Evolutionary conservation across 2,888 invertebrate genomes (phyloP).

Genomic region (Mythimna loreyi): DNA sequence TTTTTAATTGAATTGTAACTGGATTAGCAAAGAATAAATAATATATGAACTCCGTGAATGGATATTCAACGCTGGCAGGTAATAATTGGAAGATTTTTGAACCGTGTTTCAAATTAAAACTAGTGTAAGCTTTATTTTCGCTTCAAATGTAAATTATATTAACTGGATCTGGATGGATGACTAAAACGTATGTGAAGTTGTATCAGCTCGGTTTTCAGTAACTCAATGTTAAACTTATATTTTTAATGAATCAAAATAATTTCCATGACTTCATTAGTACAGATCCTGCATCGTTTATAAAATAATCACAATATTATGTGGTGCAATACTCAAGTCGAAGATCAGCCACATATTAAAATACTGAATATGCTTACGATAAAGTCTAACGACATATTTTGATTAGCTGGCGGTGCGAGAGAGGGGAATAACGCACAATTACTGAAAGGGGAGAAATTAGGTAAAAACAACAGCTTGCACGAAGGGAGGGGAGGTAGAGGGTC

Average conservation of each 20-base stretch:
- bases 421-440: too few species aligned
- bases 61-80: constrained; percentile 11
- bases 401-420: too few species aligned
- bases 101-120: constrained; percentile 3
- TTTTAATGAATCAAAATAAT: background rate
- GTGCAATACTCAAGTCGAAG: background rate
- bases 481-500: too few species aligned
- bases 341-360: too few species aligned
- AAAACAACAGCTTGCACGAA: too few species aligned
- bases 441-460: too few species aligned
- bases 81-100: constrained; percentile 22
- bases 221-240: background rate
- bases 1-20: constrained; percentile 14
- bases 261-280: background rate
- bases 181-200: background rate
- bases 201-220: background rate
- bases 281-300: background rate
- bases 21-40: constrained; percentile 29
- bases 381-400: too few species aligned
- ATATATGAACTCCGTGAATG: constrained; percentile 23
- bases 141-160: background rate
- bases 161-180: background rate
- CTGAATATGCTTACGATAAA: too few species aligned
- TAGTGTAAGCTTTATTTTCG: constrained; percentile 6
- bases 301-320: too few species aligned